Evolutionary conservation across 2,797 vertebrate genomes (phyloP), one percentile per base, ranked within the genome.

Genomic region (Pseudocheirus occidentalis): DNA sequence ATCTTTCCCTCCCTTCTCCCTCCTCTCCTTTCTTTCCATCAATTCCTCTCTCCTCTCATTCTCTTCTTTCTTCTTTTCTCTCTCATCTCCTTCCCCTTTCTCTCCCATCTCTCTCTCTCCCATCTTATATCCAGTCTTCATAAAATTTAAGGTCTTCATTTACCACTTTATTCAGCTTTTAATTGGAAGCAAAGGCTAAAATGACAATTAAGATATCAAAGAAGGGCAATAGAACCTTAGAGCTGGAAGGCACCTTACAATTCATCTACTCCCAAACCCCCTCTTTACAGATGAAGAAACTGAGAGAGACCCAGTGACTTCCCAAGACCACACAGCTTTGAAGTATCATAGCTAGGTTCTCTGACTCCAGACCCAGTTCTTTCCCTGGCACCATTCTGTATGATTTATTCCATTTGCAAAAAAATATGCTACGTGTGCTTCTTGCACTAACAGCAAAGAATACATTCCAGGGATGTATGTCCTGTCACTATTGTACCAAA

Each of bases 401-500:
- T 6, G 24, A 46, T 81, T 46, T 24, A 46, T 81, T 46, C 46
- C 7, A 46, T 81, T 81, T 81, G 18, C n/a, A 56, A 81, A 81
- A 81, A 13, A 81, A 81, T 46, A 11, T 3, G 9, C 5, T 40
- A 24, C 10, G 66, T 40, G 6, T 73, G 21, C 21, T 73, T 73
- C 2, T 0, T 46, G 73, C 1, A 46, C 18, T 81, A 46, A 46
- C 6, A 46, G 58, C 90, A 92, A 53, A 95, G 29, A 90, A 46
- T 62, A 50, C 46, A 16, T 4, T 62, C 10, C 5, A 89, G 31
- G 89, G 55, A 50, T 46, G 31, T 34, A 21, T 13, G 5, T 21
- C 73, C 46, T 29, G 11, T 73, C 62, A 31, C 91, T 94, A 87
- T 62, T 93, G 91, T 55, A 94, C 9, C n/a, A 55, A 57, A 59